A percentile compares a stretch with the other conserved stretches of the same genome.
Evolutionary conservation across 1,140 invertebrate species (phyloP).

Genomic region (Platyscapa corneri): DNA sequence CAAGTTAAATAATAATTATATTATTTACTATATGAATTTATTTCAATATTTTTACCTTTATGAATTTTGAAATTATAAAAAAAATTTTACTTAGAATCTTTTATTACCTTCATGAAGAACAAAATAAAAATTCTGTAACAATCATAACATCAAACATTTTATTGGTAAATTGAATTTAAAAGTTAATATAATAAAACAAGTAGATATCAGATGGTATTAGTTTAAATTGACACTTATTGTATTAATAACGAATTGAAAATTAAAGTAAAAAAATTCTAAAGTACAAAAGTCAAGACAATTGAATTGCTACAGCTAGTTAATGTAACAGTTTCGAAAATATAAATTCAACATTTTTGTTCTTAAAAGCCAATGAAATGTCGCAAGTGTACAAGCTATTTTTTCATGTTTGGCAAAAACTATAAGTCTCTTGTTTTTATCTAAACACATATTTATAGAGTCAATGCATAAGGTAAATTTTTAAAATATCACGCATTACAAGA

Average conservation of each 20-base stretch:
- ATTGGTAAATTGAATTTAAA: no score
- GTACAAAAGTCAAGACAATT: not conserved
- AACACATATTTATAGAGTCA: not conserved
- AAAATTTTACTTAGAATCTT: no score
- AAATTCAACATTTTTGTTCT: constrained; percentile 68
- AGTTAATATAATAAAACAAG: no score
- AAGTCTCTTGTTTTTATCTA: constrained; percentile 52
- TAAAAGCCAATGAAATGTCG: constrained; percentile 72
- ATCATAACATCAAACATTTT: no score
- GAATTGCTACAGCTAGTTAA: not conserved
- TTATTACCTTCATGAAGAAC: no score
- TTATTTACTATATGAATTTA: no score
- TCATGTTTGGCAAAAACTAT: constrained; percentile 65
- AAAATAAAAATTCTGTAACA: no score
- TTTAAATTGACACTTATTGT: no score
- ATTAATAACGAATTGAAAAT: not conserved
- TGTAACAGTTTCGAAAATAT: not conserved
- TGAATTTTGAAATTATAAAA: no score
- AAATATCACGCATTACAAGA: not conserved
- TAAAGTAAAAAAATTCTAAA: not conserved
- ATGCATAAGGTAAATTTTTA: constrained; percentile 1
- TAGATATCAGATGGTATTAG: no score
- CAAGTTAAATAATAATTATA: no score
- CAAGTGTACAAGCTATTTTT: constrained; percentile 63
- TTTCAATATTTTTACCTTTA: no score